Evolutionary conservation across 2,797 vertebrate genomes (phyloP).

Genomic region (Sebastes diploproa): DNA sequence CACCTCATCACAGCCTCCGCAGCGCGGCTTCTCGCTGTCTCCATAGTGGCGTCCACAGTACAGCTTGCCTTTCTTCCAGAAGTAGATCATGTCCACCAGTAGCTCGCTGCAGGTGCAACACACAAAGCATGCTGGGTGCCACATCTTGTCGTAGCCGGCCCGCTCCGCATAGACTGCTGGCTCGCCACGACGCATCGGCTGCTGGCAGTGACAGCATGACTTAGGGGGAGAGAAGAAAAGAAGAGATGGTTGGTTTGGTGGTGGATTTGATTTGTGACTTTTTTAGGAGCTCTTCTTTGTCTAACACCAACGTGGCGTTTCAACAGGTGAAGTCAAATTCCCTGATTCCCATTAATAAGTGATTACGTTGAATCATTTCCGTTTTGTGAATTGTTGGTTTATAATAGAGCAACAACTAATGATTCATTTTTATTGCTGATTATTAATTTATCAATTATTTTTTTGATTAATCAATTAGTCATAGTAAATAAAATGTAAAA

Average conservation of each 20-base stretch:
- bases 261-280: not conserved
- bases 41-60: constrained; percentile 98
- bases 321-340: not conserved
- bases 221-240: constrained; percentile 42
- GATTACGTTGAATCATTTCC: not conserved
- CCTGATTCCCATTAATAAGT: not conserved
- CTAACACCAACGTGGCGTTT: too few relatives aligned
- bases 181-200: constrained; percentile 89
- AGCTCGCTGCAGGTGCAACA: constrained; percentile 92
- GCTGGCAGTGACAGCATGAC: constrained; percentile 89
- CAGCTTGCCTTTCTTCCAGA: constrained; percentile 95
- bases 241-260: not conserved
- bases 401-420: not conserved
- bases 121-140: constrained; percentile 96
- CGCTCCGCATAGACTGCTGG: constrained; percentile 95
- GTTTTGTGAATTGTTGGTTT: not conserved
- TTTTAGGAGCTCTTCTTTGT: not conserved
- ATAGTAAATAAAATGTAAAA: not conserved
- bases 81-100: constrained; percentile 99
- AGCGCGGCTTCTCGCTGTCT: constrained; percentile 97
- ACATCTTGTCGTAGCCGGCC: constrained; percentile 94
- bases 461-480: not conserved
- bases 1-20: constrained; percentile 97
- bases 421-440: not conserved
- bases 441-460: not conserved